Conservation (phyloP, 2,888 invertebrate species). For the Sturmia bella region DNA sequence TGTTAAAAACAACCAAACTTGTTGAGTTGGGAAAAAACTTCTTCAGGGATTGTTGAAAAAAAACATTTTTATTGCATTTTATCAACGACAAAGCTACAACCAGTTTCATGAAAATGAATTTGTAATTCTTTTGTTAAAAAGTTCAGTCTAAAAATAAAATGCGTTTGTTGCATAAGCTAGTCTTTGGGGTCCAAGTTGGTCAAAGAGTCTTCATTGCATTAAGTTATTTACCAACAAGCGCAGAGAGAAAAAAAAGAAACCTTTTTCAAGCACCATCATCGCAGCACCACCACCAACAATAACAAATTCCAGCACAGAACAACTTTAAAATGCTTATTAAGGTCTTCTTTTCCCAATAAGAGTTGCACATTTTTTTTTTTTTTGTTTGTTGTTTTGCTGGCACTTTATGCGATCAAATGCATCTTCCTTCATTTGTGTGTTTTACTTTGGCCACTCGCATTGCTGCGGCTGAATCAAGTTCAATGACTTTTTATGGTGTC, state of each 20-base stretch:
- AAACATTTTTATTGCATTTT: neutral
- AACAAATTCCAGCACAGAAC: neutral
- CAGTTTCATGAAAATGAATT: conserved; percentile 32
- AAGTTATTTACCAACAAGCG: neutral
- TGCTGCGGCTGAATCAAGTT: conserved; percentile 19
- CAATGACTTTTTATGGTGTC: conserved; percentile 48
- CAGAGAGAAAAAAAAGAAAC: conserved; percentile 20
- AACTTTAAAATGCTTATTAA: conserved; percentile 3
- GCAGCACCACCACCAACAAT: neutral
- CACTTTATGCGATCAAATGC: conserved; percentile 44
- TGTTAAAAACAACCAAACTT: too few species aligned
- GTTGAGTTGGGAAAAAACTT: neutral
- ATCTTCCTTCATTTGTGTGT: conserved; percentile 32
- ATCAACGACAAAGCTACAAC: neutral
- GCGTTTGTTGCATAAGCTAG: conserved; percentile 31
- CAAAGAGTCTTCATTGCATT: conserved; percentile 10
- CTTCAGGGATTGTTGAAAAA: neutral
- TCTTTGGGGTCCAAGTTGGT: neutral
- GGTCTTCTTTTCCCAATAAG: conserved; percentile 17
- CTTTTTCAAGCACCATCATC: neutral
- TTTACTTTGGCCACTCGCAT: conserved; percentile 4
- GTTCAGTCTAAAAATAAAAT: conserved; percentile 23
- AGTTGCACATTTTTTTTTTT: neutral
- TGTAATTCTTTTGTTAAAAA: neutral
- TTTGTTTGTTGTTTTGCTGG: too few species aligned